Evolutionary conservation across 2,888 invertebrate genomes (phyloP).

Genomic region (Diarsia dahlii): DNA sequence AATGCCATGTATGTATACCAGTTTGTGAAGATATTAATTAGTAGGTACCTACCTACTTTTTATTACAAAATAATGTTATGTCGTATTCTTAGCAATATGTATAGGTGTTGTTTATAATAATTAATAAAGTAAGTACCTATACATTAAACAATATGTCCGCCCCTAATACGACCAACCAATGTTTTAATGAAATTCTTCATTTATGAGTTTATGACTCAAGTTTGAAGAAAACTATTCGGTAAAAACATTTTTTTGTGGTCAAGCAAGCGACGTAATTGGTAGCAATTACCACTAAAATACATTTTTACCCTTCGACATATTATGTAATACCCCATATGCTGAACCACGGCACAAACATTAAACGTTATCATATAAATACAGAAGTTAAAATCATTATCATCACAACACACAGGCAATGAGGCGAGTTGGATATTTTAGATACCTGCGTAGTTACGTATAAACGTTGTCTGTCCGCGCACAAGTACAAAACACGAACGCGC

Average conservation of each 20-base stretch:
- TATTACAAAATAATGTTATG: not conserved
- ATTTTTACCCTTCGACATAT: not conserved
- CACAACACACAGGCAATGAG: conserved; percentile 27
- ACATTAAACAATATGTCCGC: not conserved
- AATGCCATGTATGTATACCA: too few relatives aligned
- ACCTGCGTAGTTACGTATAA: conserved; percentile 52
- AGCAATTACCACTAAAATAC: not conserved
- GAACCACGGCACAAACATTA: not conserved
- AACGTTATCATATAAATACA: not conserved
- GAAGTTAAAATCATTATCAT: conserved; percentile 14
- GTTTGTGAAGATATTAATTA: not conserved
- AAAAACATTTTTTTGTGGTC: not conserved
- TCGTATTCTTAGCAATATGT: too few relatives aligned
- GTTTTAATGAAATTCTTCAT: not conserved
- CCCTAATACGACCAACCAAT: too few relatives aligned
- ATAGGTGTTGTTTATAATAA: not conserved
- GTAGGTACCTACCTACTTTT: not conserved
- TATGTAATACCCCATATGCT: too few relatives aligned
- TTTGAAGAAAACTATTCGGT: not conserved
- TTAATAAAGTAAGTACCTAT: too few relatives aligned
- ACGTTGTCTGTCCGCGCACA: conserved; percentile 55
- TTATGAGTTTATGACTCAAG: not conserved
- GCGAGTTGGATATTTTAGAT: conserved; percentile 49
- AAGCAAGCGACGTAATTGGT: not conserved
- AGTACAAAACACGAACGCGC: conserved; percentile 72